A percentile compares a stretch with the other conserved stretches of the same genome.
phyloP scores from a whole-genome alignment of 2,797 vertebrate species.

The Pangasius larnaudii region DNA sequence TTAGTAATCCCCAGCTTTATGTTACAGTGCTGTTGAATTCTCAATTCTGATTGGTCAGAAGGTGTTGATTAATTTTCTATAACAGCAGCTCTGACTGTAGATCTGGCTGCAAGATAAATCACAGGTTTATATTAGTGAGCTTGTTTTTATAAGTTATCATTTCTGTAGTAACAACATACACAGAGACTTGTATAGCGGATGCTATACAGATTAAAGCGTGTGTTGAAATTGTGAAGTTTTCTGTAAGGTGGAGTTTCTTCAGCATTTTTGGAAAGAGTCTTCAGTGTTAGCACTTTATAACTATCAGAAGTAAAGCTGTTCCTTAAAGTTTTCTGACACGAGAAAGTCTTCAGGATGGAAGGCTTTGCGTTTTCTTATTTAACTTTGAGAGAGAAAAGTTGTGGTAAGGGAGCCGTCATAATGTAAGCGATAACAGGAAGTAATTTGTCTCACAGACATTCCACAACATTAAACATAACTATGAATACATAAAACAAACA shows the following conservation, averaged over 20 bases:
- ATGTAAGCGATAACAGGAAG: neutral
- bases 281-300: neutral
- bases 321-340: neutral
- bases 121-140: neutral
- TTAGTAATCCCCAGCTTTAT: neutral
- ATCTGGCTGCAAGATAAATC: neutral
- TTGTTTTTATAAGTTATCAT: neutral
- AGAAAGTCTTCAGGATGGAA: neutral
- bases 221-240: neutral
- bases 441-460: neutral
- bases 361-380: neutral
- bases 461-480: neutral
- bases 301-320: neutral
- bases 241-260: neutral
- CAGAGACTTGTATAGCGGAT: neutral
- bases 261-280: neutral
- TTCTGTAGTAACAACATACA: neutral
- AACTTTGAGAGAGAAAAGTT: neutral
- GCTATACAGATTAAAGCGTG: neutral
- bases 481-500: neutral
- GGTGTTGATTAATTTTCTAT: neutral
- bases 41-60: neutral
- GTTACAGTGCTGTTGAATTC: neutral
- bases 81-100: neutral
- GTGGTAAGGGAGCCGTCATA: neutral